Percentiles rank a stretch among this genome's conserved stretches.
These are phyloP conservation scores for Epinephelus awoara DNA, from an alignment of 2,797 vertebrate genomes.

Conservation along the genomic window DNA sequence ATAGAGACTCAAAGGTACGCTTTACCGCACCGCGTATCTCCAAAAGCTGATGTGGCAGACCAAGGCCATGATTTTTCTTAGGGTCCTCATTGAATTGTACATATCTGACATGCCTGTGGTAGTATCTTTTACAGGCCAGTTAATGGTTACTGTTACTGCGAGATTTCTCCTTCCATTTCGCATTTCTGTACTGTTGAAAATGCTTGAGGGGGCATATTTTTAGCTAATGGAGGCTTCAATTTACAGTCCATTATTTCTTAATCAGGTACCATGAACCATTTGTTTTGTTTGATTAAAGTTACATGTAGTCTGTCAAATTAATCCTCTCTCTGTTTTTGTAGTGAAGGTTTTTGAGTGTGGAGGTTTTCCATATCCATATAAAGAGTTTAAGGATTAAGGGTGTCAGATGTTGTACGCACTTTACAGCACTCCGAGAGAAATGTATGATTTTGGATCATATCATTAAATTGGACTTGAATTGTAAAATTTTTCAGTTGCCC, in stretches of 20 bases:
- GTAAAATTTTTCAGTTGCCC: neutral
- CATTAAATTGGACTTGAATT: neutral
- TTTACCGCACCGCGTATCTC: neutral
- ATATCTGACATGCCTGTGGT: conserved; percentile 45
- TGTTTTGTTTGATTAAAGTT: neutral
- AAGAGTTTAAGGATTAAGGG: neutral
- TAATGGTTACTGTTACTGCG: conserved; percentile 17
- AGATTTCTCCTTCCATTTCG: conserved; percentile 12
- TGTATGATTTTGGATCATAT: neutral
- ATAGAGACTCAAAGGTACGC: neutral
- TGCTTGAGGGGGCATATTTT: neutral
- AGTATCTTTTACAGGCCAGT: conserved; percentile 25
- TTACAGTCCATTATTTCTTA: neutral
- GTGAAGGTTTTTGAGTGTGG: neutral
- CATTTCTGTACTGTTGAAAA: conserved; percentile 6
- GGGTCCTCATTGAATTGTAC: conserved; percentile 26
- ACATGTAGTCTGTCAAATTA: neutral
- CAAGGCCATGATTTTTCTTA: conserved; percentile 18
- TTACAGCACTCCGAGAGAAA: neutral
- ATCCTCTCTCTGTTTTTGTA: neutral
- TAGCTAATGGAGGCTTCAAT: neutral
- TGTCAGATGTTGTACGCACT: neutral
- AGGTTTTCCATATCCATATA: neutral
- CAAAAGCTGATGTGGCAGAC: conserved; percentile 13
- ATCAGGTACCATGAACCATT: neutral